Conservation (phyloP, 92 coral and sea anemone species). For the Pocillopora meandrina region DNA sequence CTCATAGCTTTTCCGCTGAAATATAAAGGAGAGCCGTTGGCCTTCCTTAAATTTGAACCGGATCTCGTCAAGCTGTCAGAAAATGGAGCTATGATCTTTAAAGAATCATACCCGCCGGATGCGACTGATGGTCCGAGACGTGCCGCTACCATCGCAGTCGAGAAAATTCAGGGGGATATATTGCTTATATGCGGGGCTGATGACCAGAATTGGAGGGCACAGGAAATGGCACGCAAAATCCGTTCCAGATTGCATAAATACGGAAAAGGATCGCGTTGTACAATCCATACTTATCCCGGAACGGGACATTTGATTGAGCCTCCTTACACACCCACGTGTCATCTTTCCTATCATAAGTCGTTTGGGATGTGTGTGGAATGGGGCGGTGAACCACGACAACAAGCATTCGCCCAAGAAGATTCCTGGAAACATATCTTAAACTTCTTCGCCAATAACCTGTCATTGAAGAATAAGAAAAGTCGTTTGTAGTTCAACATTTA, state of each 20-base stretch:
- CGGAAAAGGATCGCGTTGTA: conserved; percentile 59
- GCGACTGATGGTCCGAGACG: conserved; percentile 41
- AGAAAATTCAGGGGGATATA: conserved; percentile 71
- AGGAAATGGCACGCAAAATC: conserved; percentile 59
- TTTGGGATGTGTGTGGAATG: conserved; percentile 59
- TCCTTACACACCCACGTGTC: conserved; percentile 73
- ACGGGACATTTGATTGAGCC: conserved; percentile 87
- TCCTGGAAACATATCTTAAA: conserved; percentile 66
- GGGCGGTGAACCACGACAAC: conserved; percentile 72
- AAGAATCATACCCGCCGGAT: conserved; percentile 59
- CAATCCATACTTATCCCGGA: conserved; percentile 55
- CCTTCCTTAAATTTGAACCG: conserved; percentile 71
- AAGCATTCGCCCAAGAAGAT: conserved; percentile 64
- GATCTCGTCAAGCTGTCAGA: conserved; percentile 47
- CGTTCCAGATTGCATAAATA: conserved; percentile 46
- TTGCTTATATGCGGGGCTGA: conserved; percentile 70
- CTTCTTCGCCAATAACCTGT: conserved; percentile 38
- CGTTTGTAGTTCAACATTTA: conserved; percentile 27
- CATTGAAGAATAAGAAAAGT: conserved; percentile 12
- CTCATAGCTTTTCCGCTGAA: conserved; percentile 61
- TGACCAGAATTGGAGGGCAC: conserved; percentile 56
- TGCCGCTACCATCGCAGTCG: conserved; percentile 69
- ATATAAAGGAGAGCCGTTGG: conserved; percentile 45
- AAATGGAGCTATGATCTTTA: conserved; percentile 51
- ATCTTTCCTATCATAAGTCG: conserved; percentile 62